Percentiles rank a stretch among this genome's conserved stretches.
These are phyloP conservation scores for Lepidocyrtinus sp. DNA, from an alignment of 2,888 invertebrate species.

Conservation along the genomic window DNA sequence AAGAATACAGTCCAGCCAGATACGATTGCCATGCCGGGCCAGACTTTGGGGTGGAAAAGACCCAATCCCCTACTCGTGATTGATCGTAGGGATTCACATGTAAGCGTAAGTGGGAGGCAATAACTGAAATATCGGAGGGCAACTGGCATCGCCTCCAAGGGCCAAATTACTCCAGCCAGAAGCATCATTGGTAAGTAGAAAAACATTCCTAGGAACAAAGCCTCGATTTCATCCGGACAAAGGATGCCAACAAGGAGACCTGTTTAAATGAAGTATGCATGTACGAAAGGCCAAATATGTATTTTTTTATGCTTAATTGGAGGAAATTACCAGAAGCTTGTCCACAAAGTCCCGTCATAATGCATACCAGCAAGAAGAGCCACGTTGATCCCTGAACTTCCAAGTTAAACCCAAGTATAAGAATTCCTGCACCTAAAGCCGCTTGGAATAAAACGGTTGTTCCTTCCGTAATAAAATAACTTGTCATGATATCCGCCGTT, in stretches of 20 bases:
- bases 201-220: constrained; percentile 51
- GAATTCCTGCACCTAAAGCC: constrained; percentile 23
- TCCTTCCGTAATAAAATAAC: constrained; percentile 52
- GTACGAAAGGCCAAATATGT: too few species aligned
- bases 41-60: constrained; percentile 30
- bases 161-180: constrained; percentile 46
- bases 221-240: constrained; percentile 50
- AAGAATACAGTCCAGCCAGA: constrained; percentile 37
- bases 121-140: constrained; percentile 41
- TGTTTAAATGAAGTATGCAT: too few species aligned
- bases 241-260: constrained; percentile 49
- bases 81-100: constrained; percentile 47
- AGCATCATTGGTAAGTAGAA: constrained; percentile 55
- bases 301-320: too few species aligned
- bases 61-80: constrained; percentile 45
- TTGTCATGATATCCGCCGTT: constrained; percentile 43
- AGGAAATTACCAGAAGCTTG: constrained; percentile 35
- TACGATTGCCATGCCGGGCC: constrained; percentile 41
- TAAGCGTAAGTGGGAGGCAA: constrained; percentile 45
- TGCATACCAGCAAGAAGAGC: constrained; percentile 30
- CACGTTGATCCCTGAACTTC: constrained; percentile 33
- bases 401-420: constrained; percentile 43
- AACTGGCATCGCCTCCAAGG: constrained; percentile 41
- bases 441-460: constrained; percentile 40
- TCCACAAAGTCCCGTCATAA: constrained; percentile 47